Conservation (phyloP, 2,797 vertebrate species). For the Gymnoscopelus microlampas region DNA sequence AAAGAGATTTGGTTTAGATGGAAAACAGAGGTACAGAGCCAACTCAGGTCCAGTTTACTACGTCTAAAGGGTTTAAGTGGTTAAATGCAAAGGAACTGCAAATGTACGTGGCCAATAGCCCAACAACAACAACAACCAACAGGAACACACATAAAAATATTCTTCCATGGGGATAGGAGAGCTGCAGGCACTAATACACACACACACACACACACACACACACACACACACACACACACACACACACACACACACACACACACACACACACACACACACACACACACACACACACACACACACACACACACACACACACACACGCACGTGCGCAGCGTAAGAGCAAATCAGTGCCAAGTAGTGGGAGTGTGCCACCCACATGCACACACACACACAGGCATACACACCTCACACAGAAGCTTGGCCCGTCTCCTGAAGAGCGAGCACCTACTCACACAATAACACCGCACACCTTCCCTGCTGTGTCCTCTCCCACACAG, state of each 20-base stretch:
- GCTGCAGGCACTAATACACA: conserved; percentile 26
- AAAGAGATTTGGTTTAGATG: too few species aligned
- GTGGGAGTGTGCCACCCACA: neutral
- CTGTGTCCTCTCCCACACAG: conserved; percentile 11
- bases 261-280: conserved; percentile 26
- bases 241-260: too few species aligned
- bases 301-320: conserved; percentile 33
- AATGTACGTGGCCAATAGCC: too few species aligned
- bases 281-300: conserved; percentile 4
- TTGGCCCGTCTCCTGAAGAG: conserved; percentile 40
- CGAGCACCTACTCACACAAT: conserved; percentile 26
- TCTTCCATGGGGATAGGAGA: too few species aligned
- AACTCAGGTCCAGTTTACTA: too few species aligned
- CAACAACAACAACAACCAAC: too few species aligned
- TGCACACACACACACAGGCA: neutral
- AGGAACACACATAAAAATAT: too few species aligned
- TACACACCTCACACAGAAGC: conserved; percentile 41
- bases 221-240: conserved; percentile 12
- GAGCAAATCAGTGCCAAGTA: too few species aligned
- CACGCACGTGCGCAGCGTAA: too few species aligned
- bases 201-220: conserved; percentile 20
- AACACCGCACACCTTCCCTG: conserved; percentile 7
- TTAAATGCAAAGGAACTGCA: too few species aligned
- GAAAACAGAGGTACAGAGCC: too few species aligned
- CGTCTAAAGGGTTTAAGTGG: too few species aligned